Evolutionary conservation across 2,113 vertebrate species (phyloP).

Genomic region (Anser brachyrhynchus): DNA sequence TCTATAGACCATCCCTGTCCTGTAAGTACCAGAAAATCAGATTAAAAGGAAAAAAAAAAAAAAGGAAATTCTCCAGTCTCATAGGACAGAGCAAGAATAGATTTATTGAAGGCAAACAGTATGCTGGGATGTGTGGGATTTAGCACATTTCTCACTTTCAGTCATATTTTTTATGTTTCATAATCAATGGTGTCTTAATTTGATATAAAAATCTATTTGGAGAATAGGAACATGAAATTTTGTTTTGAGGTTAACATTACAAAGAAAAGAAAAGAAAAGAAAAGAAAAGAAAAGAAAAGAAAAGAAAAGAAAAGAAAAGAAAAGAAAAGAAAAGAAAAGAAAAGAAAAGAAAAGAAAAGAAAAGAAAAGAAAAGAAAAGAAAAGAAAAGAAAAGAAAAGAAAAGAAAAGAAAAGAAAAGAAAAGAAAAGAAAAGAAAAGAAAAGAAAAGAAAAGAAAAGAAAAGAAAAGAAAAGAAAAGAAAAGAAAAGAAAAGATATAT

Average conservation of each 20-base stretch:
- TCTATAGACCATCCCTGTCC: background rate
- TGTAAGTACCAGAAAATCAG: background rate
- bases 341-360: background rate
- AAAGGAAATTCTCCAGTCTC: background rate
- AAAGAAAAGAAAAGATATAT: background rate
- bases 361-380: background rate
- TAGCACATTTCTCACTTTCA: background rate
- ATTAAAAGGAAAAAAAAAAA: background rate
- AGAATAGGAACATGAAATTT: background rate
- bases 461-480: background rate
- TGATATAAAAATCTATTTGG: background rate
- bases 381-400: no score
- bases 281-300: background rate
- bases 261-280: background rate
- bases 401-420: background rate
- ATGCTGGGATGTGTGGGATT: background rate
- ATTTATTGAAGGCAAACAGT: background rate
- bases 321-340: background rate
- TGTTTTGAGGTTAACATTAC: background rate
- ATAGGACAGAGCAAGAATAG: background rate
- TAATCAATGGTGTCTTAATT: background rate
- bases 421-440: background rate
- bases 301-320: background rate
- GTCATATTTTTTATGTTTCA: background rate
- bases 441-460: background rate